These are phyloP conservation scores for Pampusana beccarii DNA, from an alignment of 2,113 vertebrate genomes.

Conservation along the genomic window DNA sequence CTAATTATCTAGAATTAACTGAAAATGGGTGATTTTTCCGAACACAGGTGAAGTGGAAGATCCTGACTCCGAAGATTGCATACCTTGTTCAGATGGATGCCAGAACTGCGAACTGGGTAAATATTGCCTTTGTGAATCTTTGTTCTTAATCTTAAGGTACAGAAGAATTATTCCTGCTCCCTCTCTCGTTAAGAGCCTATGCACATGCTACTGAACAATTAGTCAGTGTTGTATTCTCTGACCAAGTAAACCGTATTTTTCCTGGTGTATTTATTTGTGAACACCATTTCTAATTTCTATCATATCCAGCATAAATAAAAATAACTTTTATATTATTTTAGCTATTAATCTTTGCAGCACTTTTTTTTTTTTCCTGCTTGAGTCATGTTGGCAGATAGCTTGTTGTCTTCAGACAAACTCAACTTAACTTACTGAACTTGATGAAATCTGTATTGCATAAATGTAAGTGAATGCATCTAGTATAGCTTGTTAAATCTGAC, in stretches of 20 bases:
- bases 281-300: not conserved
- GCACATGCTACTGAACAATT: not conserved
- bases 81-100: slow-evolving; percentile 88
- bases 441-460: not conserved
- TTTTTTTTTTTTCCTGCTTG: not conserved
- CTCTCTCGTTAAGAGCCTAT: not conserved
- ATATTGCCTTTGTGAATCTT: slow-evolving; percentile 16
- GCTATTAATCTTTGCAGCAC: not conserved
- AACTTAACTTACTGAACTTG: not conserved
- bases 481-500: no score
- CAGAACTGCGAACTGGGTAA: slow-evolving; percentile 81
- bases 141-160: not conserved
- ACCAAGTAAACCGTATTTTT: not conserved
- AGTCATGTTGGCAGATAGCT: not conserved
- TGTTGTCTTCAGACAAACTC: not conserved
- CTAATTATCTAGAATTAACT: not conserved
- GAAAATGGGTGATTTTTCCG: not conserved
- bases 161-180: not conserved
- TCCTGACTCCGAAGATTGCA: slow-evolving; percentile 75
- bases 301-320: not conserved
- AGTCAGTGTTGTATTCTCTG: not conserved
- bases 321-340: not conserved
- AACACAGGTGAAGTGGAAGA: slow-evolving; percentile 80
- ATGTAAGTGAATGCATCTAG: no score
- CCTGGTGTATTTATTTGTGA: not conserved